Percentiles rank a stretch among this genome's conserved stretches.
phyloP scores from a whole-genome alignment of 2,888 invertebrate species.

The Oscheius sp. region DNA sequence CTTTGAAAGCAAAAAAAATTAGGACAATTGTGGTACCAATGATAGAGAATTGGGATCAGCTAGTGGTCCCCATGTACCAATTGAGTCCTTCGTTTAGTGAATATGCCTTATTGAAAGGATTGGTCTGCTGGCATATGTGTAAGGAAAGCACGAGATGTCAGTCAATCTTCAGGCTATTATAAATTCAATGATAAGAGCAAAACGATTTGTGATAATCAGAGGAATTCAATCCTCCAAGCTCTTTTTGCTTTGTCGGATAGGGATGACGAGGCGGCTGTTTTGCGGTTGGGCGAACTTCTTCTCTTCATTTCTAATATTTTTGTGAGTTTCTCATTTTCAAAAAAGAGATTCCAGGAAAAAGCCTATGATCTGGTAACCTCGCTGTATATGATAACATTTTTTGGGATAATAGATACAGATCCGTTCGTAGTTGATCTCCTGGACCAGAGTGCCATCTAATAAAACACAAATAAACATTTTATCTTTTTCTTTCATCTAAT shows the following conservation, averaged over 20 bases:
- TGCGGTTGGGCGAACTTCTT: constrained; percentile 44
- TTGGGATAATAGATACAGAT: constrained; percentile 47
- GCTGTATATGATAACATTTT: constrained; percentile 49
- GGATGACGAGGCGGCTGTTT: constrained; percentile 41
- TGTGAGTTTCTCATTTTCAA: constrained; percentile 29
- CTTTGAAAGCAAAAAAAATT: background rate
- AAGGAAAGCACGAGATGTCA: constrained; percentile 1
- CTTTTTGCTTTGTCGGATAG: constrained; percentile 42
- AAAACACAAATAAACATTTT: background rate
- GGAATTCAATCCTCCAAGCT: constrained; percentile 41
- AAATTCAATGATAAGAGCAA: constrained; percentile 36
- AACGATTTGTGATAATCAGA: constrained; percentile 40
- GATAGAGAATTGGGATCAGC: constrained; percentile 41
- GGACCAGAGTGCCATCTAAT: constrained; percentile 8
- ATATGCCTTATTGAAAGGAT: constrained; percentile 47
- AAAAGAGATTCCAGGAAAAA: constrained; percentile 38
- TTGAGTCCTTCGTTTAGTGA: constrained; percentile 48
- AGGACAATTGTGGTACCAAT: constrained; percentile 49
- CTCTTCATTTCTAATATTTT: constrained; percentile 52
- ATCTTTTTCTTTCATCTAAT: background rate
- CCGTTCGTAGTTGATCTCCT: constrained; percentile 44
- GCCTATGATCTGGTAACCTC: constrained; percentile 44
- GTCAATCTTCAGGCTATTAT: constrained; percentile 41
- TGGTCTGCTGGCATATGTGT: constrained; percentile 56
- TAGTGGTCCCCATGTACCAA: constrained; percentile 46